These are phyloP conservation scores for Asbolus verrucosus DNA, from an alignment of 1,140 invertebrate species.

Conservation along the genomic window DNA sequence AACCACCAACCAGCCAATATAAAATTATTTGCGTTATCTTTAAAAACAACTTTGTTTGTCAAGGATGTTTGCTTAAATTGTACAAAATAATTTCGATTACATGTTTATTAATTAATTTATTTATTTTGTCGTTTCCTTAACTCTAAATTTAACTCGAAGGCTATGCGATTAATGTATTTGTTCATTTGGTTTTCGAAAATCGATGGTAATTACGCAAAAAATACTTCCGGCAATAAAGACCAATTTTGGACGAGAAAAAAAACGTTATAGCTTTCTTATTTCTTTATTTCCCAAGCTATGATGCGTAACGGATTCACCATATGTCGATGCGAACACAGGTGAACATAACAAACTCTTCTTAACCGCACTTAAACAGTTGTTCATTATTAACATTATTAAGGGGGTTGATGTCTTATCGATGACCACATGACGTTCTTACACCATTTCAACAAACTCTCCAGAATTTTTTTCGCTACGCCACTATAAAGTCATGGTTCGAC, in stretches of 20 bases:
- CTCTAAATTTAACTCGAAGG: slow-evolving; percentile 13
- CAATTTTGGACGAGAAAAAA: slow-evolving; percentile 21
- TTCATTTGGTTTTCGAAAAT: slow-evolving; percentile 5
- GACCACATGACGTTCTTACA: slow-evolving; percentile 41
- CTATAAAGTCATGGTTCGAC: slow-evolving; percentile 39
- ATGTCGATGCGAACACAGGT: slow-evolving; percentile 48
- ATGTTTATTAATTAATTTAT: slow-evolving; percentile 15
- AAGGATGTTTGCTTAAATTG: slow-evolving; percentile 4
- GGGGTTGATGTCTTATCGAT: slow-evolving; percentile 41
- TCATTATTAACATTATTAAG: slow-evolving; percentile 33
- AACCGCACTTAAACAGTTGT: slow-evolving; percentile 47
- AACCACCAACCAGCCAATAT: no score
- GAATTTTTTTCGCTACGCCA: not conserved
- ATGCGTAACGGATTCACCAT: slow-evolving; percentile 53
- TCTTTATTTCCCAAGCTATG: slow-evolving; percentile 49
- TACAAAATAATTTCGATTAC: slow-evolving; percentile 18
- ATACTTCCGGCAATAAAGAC: slow-evolving; percentile 22
- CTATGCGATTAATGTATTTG: not conserved
- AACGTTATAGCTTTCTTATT: slow-evolving; percentile 34
- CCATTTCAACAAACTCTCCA: slow-evolving; percentile 21
- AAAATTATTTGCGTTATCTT: not conserved
- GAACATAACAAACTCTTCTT: slow-evolving; percentile 41
- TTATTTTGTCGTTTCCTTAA: slow-evolving; percentile 24
- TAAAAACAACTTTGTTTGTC: slow-evolving; percentile 14
- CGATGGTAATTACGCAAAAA: slow-evolving; percentile 9